Conservation (phyloP, 2,797 vertebrate genomes). For the Hybognathus amarus region DNA sequence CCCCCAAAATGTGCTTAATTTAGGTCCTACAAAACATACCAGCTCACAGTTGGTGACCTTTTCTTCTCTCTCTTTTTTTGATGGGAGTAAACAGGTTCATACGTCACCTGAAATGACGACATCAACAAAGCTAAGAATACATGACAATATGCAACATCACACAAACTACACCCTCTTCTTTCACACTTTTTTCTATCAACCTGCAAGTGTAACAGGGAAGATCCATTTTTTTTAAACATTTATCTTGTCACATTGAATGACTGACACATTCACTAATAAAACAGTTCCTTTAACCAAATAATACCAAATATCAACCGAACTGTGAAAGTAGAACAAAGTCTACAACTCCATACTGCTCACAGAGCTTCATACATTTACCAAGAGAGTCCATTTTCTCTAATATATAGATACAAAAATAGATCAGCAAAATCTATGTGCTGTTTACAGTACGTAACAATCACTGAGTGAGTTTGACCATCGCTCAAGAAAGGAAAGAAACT, state of each 20-base stretch:
- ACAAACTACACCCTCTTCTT: conserved; percentile 14
- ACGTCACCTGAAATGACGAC: conserved; percentile 51
- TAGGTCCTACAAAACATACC: conserved; percentile 50
- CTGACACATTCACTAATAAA: conserved; percentile 27
- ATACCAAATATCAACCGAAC: conserved; percentile 39
- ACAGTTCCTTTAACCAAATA: conserved; percentile 28
- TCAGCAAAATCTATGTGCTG: conserved; percentile 77
- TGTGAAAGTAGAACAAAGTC: conserved; percentile 51
- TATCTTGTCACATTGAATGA: conserved; percentile 3
- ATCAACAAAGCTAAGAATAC: conserved; percentile 55
- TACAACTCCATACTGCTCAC: conserved; percentile 66
- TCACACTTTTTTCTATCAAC: not conserved
- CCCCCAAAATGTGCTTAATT: conserved; percentile 61
- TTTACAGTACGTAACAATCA: conserved; percentile 67
- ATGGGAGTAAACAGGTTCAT: conserved; percentile 40
- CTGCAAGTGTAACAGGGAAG: conserved; percentile 2
- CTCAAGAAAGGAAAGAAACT: conserved; percentile 55
- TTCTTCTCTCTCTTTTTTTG: conserved; percentile 24
- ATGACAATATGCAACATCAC: conserved; percentile 50
- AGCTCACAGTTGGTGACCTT: conserved; percentile 32
- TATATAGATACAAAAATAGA: conserved; percentile 78
- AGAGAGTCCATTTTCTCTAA: conserved; percentile 48
- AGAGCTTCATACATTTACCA: conserved; percentile 60
- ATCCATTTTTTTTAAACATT: conserved; percentile 15
- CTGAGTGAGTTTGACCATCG: conserved; percentile 62